Percentiles rank a stretch among this genome's conserved stretches.
phyloP scores from a whole-genome alignment of 2,888 invertebrate species.

The Drosophila planitibia region DNA sequence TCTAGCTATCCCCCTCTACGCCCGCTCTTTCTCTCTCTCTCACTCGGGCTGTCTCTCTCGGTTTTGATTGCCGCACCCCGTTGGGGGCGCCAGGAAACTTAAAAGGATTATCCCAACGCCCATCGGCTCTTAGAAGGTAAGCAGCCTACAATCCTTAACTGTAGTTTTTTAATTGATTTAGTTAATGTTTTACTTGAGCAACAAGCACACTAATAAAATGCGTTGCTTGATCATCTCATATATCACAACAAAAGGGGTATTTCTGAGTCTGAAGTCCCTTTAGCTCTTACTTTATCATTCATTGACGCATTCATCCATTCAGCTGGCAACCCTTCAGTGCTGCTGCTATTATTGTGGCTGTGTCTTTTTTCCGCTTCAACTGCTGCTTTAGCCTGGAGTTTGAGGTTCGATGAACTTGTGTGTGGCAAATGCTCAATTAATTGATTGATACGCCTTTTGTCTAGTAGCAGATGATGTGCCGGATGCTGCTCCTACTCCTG shows the following conservation, averaged over 20 bases:
- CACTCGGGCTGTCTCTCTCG: slow-evolving; percentile 6
- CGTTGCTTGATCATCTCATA: not conserved
- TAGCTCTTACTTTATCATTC: not conserved
- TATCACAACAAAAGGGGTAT: not conserved
- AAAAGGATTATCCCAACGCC: slow-evolving; percentile 66
- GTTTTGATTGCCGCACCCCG: slow-evolving; percentile 69
- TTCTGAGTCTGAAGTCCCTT: not conserved
- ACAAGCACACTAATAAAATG: slow-evolving; percentile 24
- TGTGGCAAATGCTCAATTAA: slow-evolving; percentile 70
- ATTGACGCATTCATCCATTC: not conserved
- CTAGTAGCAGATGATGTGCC: slow-evolving; percentile 27
- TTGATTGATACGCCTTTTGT: slow-evolving; percentile 74
- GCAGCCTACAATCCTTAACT: slow-evolving; percentile 25
- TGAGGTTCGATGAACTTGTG: slow-evolving; percentile 77
- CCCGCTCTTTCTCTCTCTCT: slow-evolving; percentile 5
- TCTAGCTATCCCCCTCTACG: slow-evolving; percentile 10
- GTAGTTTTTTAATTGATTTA: slow-evolving; percentile 48
- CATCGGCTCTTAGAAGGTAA: slow-evolving; percentile 52
- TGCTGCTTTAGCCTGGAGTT: slow-evolving; percentile 36
- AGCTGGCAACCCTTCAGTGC: slow-evolving; percentile 43
- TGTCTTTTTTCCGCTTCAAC: slow-evolving; percentile 44
- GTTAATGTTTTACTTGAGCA: slow-evolving; percentile 10
- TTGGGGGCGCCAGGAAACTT: slow-evolving; percentile 43
- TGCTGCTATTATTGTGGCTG: slow-evolving; percentile 28
- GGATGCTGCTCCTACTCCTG: slow-evolving; percentile 23